Conservation (phyloP, 2,888 invertebrate genomes). For the Cordilura impudica region DNA sequence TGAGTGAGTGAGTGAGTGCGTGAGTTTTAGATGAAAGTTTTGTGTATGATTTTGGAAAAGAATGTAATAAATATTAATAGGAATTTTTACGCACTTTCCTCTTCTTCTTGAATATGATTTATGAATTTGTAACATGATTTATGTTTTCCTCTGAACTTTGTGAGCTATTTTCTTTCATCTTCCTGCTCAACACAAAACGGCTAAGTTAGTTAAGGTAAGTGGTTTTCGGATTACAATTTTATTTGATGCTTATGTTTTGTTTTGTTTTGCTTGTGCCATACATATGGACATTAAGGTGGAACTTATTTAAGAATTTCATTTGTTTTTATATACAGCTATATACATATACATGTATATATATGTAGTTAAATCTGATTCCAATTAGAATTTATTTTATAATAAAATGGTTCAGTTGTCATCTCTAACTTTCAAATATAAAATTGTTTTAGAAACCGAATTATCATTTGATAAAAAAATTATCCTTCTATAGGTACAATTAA, state of each 20-base stretch:
- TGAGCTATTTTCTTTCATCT: not conserved
- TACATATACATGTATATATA: too few relatives aligned
- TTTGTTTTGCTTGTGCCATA: not conserved
- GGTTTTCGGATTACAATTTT: not conserved
- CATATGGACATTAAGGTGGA: not conserved
- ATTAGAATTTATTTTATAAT: too few relatives aligned
- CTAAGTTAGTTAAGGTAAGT: constrained; percentile 38
- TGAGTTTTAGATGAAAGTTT: constrained; percentile 42
- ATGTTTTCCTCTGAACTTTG: not conserved
- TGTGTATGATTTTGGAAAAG: constrained; percentile 29
- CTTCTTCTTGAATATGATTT: not conserved
- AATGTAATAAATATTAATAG: not conserved
- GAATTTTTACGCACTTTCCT: not conserved
- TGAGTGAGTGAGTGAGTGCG: not conserved
- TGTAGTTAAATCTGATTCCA: too few relatives aligned
- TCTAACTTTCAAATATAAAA: too few relatives aligned
- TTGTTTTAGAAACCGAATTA: too few relatives aligned
- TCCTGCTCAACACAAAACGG: constrained; percentile 8
- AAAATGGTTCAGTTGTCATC: too few relatives aligned
- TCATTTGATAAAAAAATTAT: too few relatives aligned
- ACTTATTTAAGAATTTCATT: too few relatives aligned
- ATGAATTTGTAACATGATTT: not conserved
- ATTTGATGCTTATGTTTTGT: not conserved
- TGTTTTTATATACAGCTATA: too few relatives aligned
- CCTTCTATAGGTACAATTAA: too few relatives aligned